These are phyloP conservation scores for Danio aesculapii DNA, from an alignment of 2,797 vertebrate species.

Conservation along the genomic window DNA sequence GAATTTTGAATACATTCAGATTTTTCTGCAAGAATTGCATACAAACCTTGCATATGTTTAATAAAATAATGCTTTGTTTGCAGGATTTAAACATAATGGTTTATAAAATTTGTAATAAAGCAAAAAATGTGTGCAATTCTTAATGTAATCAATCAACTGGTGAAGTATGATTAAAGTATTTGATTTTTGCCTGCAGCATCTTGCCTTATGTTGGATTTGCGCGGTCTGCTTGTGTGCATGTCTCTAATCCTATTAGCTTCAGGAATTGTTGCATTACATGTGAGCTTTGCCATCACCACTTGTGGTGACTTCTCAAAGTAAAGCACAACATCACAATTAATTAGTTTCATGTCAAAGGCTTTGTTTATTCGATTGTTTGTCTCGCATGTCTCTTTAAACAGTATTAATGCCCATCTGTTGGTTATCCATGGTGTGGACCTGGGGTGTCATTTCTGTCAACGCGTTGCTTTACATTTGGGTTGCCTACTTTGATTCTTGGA, in stretches of 20 bases:
- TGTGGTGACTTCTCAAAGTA: slow-evolving; percentile 54
- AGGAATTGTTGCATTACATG: slow-evolving; percentile 31
- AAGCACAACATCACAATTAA: slow-evolving; percentile 49
- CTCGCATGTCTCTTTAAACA: slow-evolving; percentile 47
- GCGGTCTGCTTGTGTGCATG: slow-evolving; percentile 3
- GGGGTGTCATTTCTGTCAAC: slow-evolving; percentile 39
- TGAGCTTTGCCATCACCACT: slow-evolving; percentile 34
- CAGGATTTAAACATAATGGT: no score
- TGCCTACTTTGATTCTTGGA: slow-evolving; percentile 54
- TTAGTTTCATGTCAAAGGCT: slow-evolving; percentile 50
- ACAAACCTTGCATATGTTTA: no score
- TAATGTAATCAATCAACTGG: no score
- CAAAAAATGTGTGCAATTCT: no score
- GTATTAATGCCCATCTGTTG: slow-evolving; percentile 53
- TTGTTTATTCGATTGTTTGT: slow-evolving; percentile 46
- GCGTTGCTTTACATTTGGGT: slow-evolving; percentile 36
- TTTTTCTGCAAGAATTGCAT: no score
- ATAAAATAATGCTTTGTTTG: no score
- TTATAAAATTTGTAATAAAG: no score
- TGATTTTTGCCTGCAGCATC: no score
- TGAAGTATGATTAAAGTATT: no score
- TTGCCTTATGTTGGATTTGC: slow-evolving; percentile 26
- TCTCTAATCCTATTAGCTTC: slow-evolving; percentile 50
- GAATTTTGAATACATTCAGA: no score
- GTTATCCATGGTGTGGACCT: slow-evolving; percentile 22